Conservation (phyloP, 2,113 vertebrate genomes). For the Gymnocephalus cernua region DNA sequence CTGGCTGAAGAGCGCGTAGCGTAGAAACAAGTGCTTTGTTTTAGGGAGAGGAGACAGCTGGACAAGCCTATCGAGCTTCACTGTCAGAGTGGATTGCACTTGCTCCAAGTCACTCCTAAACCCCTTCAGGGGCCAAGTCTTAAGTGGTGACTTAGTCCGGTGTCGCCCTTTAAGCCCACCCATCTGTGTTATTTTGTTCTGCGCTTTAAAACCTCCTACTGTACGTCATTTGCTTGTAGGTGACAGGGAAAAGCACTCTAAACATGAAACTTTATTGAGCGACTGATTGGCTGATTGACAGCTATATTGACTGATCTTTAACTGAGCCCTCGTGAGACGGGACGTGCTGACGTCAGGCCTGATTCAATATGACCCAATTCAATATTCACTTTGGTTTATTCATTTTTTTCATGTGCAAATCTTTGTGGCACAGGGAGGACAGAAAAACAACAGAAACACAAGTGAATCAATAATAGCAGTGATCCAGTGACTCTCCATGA, state of each 20-base stretch:
- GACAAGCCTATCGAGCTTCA: constrained; percentile 3
- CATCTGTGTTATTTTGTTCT: constrained; percentile 31
- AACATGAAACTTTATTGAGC: constrained; percentile 66
- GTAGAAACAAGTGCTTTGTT: constrained; percentile 24
- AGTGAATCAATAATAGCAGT: constrained; percentile 70
- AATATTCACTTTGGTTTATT: constrained; percentile 52
- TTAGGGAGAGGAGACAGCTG: background rate
- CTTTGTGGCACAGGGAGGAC: constrained; percentile 41
- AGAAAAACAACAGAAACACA: constrained; percentile 59
- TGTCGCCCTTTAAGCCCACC: constrained; percentile 36
- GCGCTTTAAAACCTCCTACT: constrained; percentile 23
- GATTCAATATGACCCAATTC: constrained; percentile 55
- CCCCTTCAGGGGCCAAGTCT: constrained; percentile 15
- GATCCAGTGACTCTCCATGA: constrained; percentile 82
- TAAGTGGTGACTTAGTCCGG: constrained; percentile 47
- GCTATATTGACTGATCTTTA: constrained; percentile 70
- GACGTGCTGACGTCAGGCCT: constrained; percentile 55
- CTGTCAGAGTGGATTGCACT: constrained; percentile 18
- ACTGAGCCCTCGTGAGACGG: constrained; percentile 43
- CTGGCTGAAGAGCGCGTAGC: constrained; percentile 25
- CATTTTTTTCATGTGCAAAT: constrained; percentile 32
- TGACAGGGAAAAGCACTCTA: constrained; percentile 62
- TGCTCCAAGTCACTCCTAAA: constrained; percentile 12
- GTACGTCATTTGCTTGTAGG: constrained; percentile 21
- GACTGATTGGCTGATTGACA: constrained; percentile 71